These are phyloP conservation scores for Mus spicilegus DNA, from an alignment of 2,113 vertebrate species.

Conservation along the genomic window DNA sequence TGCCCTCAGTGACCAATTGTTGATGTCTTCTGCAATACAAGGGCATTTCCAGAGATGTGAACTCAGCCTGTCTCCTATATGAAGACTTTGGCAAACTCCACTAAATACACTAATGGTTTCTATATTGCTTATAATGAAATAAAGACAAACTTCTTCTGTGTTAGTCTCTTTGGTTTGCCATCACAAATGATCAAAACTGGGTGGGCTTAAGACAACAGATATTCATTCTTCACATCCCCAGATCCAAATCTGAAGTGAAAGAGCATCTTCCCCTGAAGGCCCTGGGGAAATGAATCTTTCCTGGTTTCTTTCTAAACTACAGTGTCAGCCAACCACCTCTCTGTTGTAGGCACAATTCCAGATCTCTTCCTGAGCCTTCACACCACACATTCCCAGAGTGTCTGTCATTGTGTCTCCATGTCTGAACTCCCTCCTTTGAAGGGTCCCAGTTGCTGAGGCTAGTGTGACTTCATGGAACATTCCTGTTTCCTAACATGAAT, in stretches of 20 bases:
- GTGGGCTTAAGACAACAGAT: neutral
- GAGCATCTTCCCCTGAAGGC: neutral
- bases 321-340: neutral
- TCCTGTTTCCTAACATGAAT: neutral
- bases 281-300: neutral
- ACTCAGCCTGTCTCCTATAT: neutral
- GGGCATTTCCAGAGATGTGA: neutral
- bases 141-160: neutral
- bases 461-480: neutral
- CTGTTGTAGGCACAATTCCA: neutral
- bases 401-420: neutral
- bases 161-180: neutral
- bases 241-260: neutral
- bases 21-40: neutral
- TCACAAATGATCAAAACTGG: neutral
- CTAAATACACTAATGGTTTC: neutral
- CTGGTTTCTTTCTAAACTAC: neutral
- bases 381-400: neutral
- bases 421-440: neutral
- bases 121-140: neutral
- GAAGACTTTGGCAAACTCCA: neutral
- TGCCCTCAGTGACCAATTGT: neutral
- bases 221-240: neutral
- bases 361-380: neutral
- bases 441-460: neutral